A percentile compares a stretch with the other conserved stretches of the same genome.
Conservation (phyloP, 2,888 invertebrate genomes). For the Zeuzera pyrina region DNA sequence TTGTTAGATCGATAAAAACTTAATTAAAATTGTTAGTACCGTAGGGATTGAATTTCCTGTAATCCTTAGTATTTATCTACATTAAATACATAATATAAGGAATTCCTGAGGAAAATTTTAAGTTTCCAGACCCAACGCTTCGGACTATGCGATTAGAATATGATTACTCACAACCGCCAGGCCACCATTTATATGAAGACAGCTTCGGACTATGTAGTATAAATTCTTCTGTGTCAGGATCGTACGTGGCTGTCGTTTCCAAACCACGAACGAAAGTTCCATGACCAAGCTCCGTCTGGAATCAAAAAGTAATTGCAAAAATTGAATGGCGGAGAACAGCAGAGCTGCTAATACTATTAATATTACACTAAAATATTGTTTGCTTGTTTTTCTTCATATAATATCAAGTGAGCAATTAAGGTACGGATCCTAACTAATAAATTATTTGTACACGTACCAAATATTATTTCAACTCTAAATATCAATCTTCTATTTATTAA, state of each 20-base stretch:
- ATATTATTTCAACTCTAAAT: too few species aligned
- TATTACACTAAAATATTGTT: neutral
- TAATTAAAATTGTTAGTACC: neutral
- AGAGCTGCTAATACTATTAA: neutral
- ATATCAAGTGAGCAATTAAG: neutral
- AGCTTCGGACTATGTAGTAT: conserved; percentile 88
- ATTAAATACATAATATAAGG: too few species aligned
- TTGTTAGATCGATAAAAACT: neutral
- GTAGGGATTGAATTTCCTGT: too few species aligned
- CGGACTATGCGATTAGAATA: too few species aligned
- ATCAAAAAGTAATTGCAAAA: conserved; percentile 5
- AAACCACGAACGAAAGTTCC: conserved; percentile 94
- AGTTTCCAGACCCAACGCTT: too few species aligned
- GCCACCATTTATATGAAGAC: conserved; percentile 97
- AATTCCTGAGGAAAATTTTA: too few species aligned
- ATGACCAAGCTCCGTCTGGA: conserved; percentile 94
- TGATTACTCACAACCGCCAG: conserved; percentile 85
- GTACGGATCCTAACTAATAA: too few species aligned
- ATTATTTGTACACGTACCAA: too few species aligned
- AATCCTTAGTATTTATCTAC: too few species aligned
- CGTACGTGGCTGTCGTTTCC: conserved; percentile 94
- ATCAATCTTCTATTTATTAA: too few species aligned
- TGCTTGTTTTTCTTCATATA: neutral
- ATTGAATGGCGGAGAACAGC: conserved; percentile 6
- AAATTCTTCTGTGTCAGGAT: conserved; percentile 87